A percentile compares a stretch with the other conserved stretches of the same genome.
Conservation (phyloP, 2,113 vertebrate genomes). For the Halcyon malimbica region DNA sequence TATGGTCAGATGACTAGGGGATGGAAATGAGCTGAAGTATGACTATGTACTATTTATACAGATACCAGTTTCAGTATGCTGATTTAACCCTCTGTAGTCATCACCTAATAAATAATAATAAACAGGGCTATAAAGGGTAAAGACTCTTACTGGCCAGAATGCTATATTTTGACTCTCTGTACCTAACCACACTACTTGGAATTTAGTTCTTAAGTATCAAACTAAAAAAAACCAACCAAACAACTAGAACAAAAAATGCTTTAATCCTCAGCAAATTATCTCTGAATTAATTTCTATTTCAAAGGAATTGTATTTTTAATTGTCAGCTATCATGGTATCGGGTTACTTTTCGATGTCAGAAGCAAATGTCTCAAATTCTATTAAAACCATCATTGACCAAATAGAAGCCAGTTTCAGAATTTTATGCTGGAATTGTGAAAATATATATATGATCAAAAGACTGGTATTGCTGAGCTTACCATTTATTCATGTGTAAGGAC, state of each 20-base stretch:
- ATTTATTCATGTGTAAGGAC: background rate
- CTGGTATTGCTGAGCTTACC: background rate
- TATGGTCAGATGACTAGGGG: background rate
- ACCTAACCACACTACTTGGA: background rate
- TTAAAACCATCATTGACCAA: background rate
- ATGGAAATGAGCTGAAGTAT: background rate
- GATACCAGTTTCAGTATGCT: background rate
- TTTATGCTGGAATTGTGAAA: background rate
- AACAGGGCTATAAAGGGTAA: background rate
- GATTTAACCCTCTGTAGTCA: slow-evolving; percentile 18
- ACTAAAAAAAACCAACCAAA: background rate
- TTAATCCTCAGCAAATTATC: background rate
- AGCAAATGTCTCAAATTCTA: background rate
- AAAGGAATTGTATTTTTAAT: background rate
- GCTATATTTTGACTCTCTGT: background rate
- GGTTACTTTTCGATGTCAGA: background rate
- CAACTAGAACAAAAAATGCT: background rate
- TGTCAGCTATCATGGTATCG: background rate
- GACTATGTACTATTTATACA: background rate
- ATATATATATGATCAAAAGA: background rate
- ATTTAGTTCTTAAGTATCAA: background rate
- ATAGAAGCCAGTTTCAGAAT: background rate
- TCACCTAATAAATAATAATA: background rate
- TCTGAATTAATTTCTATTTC: background rate
- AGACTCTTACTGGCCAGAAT: background rate